phyloP scores from a whole-genome alignment of 2,797 vertebrate genomes.

The Tamandua tetradactyla region DNA sequence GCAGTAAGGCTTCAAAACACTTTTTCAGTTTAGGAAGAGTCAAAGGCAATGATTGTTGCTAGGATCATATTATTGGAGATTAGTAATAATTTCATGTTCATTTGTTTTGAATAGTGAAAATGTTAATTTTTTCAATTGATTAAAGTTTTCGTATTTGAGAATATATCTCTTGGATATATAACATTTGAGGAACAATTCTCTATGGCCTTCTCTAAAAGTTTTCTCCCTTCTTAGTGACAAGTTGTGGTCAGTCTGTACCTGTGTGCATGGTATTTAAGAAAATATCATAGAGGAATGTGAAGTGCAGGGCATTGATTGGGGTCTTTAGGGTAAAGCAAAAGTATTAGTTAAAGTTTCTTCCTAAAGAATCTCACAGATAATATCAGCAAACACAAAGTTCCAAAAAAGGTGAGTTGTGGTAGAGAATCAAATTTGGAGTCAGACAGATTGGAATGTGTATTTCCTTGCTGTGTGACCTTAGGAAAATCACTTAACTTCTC shows the following conservation, averaged over 20 bases:
- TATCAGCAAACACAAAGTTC: background rate
- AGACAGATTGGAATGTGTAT: background rate
- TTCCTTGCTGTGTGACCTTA: background rate
- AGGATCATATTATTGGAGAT: background rate
- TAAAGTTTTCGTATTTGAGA: background rate
- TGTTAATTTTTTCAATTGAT: background rate
- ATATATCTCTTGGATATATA: background rate
- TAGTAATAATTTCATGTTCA: background rate
- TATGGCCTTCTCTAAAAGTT: background rate
- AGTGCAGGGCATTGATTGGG: background rate
- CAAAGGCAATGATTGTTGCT: background rate
- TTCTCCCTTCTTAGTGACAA: background rate
- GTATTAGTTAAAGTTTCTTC: background rate
- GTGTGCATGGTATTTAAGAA: background rate
- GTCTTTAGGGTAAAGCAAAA: background rate
- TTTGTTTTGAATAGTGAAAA: constrained; percentile 22
- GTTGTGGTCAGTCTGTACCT: background rate
- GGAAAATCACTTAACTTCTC: background rate
- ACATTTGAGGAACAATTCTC: background rate
- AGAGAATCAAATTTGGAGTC: background rate
- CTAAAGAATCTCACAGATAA: background rate
- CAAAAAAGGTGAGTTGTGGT: background rate
- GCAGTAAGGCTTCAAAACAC: background rate
- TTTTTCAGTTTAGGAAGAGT: background rate
- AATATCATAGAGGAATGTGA: background rate